Evolutionary conservation across 2,888 invertebrate genomes (phyloP).

Genomic region (Polymixis lichenea): DNA sequence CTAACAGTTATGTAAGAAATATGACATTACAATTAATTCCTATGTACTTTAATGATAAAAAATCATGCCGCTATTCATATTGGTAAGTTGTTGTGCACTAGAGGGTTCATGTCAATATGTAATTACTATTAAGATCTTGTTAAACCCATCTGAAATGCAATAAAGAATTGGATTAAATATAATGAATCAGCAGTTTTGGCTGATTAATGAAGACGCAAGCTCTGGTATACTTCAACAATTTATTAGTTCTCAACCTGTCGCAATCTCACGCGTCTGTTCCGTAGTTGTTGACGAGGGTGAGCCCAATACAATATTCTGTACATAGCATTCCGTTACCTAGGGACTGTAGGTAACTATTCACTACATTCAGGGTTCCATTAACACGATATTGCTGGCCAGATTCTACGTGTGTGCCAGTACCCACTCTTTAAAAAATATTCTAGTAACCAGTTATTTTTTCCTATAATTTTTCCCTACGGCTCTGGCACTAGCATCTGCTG

Average conservation of each 20-base stretch:
- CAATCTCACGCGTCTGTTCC: neutral
- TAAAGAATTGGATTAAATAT: neutral
- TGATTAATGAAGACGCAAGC: slow-evolving; percentile 28
- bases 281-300: slow-evolving; percentile 47
- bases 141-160: neutral
- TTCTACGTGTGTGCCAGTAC: neutral
- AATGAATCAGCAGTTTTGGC: neutral
- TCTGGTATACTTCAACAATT: slow-evolving; percentile 20
- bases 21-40: too few species aligned
- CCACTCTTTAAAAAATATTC: neutral
- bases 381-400: slow-evolving; percentile 1
- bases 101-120: neutral
- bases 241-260: slow-evolving; percentile 28
- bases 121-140: neutral
- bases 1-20: neutral
- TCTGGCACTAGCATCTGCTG: neutral
- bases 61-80: neutral
- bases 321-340: slow-evolving; percentile 14
- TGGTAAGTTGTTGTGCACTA: neutral
- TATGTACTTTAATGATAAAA: neutral
- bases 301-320: slow-evolving; percentile 19
- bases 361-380: neutral
- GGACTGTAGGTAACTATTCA: neutral
- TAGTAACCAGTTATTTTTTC: neutral
- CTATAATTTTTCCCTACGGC: neutral